Evolutionary conservation across 2,888 invertebrate genomes (phyloP).

Genomic region (Augiades crinisus): DNA sequence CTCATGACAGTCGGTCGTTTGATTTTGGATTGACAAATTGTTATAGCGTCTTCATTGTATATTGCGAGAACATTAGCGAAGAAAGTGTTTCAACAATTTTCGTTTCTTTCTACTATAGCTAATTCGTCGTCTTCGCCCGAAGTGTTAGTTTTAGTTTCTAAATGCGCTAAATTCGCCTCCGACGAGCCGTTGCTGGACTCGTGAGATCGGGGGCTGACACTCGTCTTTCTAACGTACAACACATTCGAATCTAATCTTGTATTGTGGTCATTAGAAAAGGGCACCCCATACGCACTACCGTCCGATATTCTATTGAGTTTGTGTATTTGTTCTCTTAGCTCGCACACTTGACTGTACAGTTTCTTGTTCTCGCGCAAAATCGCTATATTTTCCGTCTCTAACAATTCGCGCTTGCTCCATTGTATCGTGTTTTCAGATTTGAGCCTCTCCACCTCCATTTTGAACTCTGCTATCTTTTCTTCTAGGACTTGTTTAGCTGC

Average conservation of each 20-base stretch:
- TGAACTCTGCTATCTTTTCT: conserved; percentile 66
- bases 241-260: conserved; percentile 62
- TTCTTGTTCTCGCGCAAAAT: conserved; percentile 95
- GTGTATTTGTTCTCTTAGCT: conserved; percentile 71
- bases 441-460: conserved; percentile 88
- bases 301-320: conserved; percentile 73
- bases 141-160: conserved; percentile 66
- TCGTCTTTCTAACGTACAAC: conserved; percentile 64
- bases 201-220: conserved; percentile 66
- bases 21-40: no score
- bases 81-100: conserved; percentile 36
- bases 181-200: conserved; percentile 72
- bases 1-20: not conserved
- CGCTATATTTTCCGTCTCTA: conserved; percentile 94
- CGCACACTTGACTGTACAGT: conserved; percentile 78
- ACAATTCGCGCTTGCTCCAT: conserved; percentile 94
- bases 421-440: conserved; percentile 97
- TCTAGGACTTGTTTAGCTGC: conserved; percentile 73
- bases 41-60: no score
- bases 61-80: not conserved
- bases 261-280: conserved; percentile 41
- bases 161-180: conserved; percentile 62
- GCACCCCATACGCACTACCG: conserved; percentile 55
- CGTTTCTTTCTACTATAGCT: conserved; percentile 64
- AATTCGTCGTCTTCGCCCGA: conserved; percentile 72